These are phyloP conservation scores for Drosophila pegasa DNA, from an alignment of 2,888 invertebrate genomes.

Conservation along the genomic window DNA sequence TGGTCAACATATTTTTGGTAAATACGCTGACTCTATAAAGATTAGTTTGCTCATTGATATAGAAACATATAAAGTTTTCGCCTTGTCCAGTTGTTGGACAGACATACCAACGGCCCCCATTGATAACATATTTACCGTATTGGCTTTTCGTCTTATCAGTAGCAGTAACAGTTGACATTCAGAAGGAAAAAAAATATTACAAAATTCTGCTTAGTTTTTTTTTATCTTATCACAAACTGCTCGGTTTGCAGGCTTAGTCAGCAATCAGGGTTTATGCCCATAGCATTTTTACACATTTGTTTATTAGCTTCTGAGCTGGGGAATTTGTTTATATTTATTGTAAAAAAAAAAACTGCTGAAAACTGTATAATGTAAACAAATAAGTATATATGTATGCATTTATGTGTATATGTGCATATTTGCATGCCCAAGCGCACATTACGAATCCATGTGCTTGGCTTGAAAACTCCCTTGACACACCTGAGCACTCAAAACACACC, in stretches of 20 bases:
- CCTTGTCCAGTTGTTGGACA: constrained; percentile 30
- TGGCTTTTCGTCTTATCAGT: constrained; percentile 60
- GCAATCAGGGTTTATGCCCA: constrained; percentile 8
- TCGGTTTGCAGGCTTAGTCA: constrained; percentile 31
- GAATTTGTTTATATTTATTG: constrained; percentile 28
- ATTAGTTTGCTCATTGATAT: constrained; percentile 12
- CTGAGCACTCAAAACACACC: constrained; percentile 21
- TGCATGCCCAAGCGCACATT: constrained; percentile 6
- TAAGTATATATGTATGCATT: background rate
- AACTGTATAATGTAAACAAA: constrained; percentile 1
- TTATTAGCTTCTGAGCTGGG: constrained; percentile 22
- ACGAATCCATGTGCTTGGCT: constrained; percentile 7
- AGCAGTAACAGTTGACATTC: constrained; percentile 69
- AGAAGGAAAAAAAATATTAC: constrained; percentile 55
- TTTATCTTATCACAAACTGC: constrained; percentile 57
- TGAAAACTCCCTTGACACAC: constrained; percentile 31
- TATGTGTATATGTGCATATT: background rate
- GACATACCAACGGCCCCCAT: constrained; percentile 28
- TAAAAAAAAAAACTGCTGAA: constrained; percentile 4
- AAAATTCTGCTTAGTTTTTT: constrained; percentile 50
- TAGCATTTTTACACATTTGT: constrained; percentile 13
- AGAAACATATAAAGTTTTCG: constrained; percentile 16
- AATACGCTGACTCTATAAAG: background rate
- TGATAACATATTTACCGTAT: constrained; percentile 50
- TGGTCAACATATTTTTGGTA: background rate